Conservation (phyloP, 2,113 vertebrate genomes). For the Camelus bactrianus region DNA sequence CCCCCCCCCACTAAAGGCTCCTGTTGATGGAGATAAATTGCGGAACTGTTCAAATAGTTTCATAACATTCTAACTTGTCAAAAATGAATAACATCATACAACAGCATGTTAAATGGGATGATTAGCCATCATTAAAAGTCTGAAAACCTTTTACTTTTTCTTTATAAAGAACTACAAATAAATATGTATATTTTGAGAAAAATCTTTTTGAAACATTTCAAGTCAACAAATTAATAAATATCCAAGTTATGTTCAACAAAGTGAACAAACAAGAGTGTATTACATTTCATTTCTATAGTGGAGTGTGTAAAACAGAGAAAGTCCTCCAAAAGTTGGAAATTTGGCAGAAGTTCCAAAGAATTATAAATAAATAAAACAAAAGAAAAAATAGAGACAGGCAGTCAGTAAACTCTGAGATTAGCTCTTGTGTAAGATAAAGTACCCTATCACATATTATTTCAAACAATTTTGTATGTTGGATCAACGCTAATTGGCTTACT, state of each 20-base stretch:
- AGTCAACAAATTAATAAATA: slow-evolving; percentile 14
- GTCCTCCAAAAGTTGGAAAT: neutral
- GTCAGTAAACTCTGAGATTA: neutral
- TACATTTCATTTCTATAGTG: slow-evolving; percentile 19
- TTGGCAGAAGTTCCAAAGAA: neutral
- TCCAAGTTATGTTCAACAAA: neutral
- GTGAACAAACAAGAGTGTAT: neutral
- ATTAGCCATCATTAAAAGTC: neutral
- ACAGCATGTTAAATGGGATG: neutral
- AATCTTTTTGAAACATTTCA: slow-evolving; percentile 19
- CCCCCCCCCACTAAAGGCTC: neutral
- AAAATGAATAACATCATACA: neutral
- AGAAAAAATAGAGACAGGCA: neutral
- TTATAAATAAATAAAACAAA: neutral
- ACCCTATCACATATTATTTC: neutral
- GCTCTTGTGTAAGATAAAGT: neutral
- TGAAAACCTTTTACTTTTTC: neutral
- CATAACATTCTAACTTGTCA: slow-evolving; percentile 54
- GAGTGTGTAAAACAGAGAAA: neutral
- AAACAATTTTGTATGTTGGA: neutral
- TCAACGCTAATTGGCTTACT: neutral
- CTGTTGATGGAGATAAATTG: slow-evolving; percentile 53
- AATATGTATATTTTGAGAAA: slow-evolving; percentile 1
- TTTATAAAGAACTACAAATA: slow-evolving; percentile 10
- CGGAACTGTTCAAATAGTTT: slow-evolving; percentile 50